Evolutionary conservation across 2,888 invertebrate species (phyloP), one percentile per base, ranked within the genome.

Genomic region (Chaetoderma sp.): DNA sequence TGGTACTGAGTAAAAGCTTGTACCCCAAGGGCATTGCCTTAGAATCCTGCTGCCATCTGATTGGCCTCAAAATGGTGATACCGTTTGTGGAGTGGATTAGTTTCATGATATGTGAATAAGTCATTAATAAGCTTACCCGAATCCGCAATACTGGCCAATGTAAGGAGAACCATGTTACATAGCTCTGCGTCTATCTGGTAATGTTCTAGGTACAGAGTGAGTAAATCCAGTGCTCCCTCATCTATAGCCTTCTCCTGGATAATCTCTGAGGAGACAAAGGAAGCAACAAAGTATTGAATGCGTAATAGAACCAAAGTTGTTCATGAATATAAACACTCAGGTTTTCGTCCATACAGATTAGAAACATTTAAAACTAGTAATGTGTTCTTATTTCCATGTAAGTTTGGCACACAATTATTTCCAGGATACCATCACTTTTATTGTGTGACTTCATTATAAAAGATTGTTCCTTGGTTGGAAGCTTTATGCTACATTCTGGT

Each of bases 91-190:
- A 21, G 6, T 42, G 2, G 42, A 18, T 42, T 21, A 42, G n/a
- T 42, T 21, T 42, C 3, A 18, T 4, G 2, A 42, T 42, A 4
- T 4, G 25, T 49, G 47, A 47, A 47, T 16, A 16, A 8, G 10
- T 8, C 18, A 16, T 8, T n/a, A 8, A 21, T 30, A 25, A 4
- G 32, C 36, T 10, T 70, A 88, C 88, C 88, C 66, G 87, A 80
- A 69, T 90, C 90, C 56, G 88, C 87, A 42, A 90, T 82, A 68
- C 89, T 86, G 52, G 88, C 88, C 25, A 90, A 79, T 63, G 88
- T 88, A 44, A 89, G 82, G 39, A 90, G 81, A 32, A 88, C 86
- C 79, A 89, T 89, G 73, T 88, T 88, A 45, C 88, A 88, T 21
- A 88, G 84, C 32, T 89, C 87, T 72, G 89, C 88, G 62, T 87